A percentile compares a stretch with the other conserved stretches of the same genome.
phyloP scores from a whole-genome alignment of 2,888 invertebrate genomes.

The Andricus quercusramuli region DNA sequence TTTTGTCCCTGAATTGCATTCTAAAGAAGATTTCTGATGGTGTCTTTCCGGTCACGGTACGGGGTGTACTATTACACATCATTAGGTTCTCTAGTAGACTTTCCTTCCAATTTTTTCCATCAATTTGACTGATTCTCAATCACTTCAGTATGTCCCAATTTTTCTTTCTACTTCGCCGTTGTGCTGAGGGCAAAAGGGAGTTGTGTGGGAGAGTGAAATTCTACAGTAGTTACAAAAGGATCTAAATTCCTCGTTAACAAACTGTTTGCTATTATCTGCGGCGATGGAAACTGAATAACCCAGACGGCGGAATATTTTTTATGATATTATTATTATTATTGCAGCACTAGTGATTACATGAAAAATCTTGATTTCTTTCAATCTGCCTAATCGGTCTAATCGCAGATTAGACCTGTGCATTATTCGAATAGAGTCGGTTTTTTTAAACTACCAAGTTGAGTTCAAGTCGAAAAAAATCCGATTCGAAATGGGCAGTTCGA shows the following conservation, averaged over 20 bases:
- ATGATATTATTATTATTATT: constrained; percentile 50
- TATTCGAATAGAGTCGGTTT: no score
- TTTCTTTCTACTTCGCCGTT: no score
- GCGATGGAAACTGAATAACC: constrained; percentile 51
- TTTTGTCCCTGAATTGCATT: constrained; percentile 63
- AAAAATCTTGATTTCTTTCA: constrained; percentile 48
- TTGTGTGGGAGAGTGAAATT: constrained; percentile 46
- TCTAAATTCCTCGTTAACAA: constrained; percentile 18
- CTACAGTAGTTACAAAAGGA: constrained; percentile 14
- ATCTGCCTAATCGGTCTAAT: constrained; percentile 51
- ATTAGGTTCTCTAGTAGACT: no score
- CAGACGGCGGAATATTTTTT: constrained; percentile 55
- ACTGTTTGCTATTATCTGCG: constrained; percentile 36
- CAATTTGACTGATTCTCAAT: no score
- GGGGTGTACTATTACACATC: no score
- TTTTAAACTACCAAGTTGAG: no score
- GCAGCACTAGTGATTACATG: constrained; percentile 45
- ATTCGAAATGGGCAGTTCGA: no score
- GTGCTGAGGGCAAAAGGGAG: neutral
- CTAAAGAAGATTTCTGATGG: constrained; percentile 52
- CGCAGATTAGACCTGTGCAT: no score
- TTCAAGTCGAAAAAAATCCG: no score
- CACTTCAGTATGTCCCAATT: no score
- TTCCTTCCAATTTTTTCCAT: no score
- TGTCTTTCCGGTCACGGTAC: constrained; percentile 35